Base-by-base conservation (phyloP, 2,797 vertebrate species). In the Pipistrellus pygmaeus region DNA sequence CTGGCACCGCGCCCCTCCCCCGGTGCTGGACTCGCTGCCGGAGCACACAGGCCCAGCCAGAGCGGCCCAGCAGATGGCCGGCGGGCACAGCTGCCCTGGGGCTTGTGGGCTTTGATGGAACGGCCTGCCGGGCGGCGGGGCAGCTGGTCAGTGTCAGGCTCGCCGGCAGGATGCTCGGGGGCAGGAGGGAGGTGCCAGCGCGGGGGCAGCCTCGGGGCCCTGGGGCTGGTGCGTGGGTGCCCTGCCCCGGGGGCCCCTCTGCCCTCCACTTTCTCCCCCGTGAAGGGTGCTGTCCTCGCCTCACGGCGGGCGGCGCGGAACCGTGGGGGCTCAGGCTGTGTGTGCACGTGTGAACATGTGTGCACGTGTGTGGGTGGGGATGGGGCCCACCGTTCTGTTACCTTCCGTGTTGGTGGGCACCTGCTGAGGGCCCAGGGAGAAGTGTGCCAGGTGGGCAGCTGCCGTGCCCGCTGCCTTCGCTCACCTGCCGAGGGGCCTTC, bases 71-170 rank as follows among this genome's bases (percentile, higher is more conserved):
- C 95, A 90, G 87, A 86, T 77, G 95, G 94, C 85, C 0, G 0
- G 80, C 13, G 6, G 41, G 75, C 9, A 3, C 35, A 23, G n/a
- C 38, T 85, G 94, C 85, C 88, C 76, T 3, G n/a, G 6, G n/a
- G 12, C 0, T 1, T 27, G 62, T 88, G 62, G 32, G 84, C 97
- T 91, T 91, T 97, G 98, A 98, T 98, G 95, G 92, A 97, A 95
- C 6, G 88, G 85, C 96, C 96, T 60, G 96, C 93, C 96, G 86
- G 1, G 97, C 21, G 2, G 13, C 0, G 3, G 83, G 97, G 95
- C 97, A 95, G 98, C 98, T 98, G 98, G 97, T 75, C 94, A 81
- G 76, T 23, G 91, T 97, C 97, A 90, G 35, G 90, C 95, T 91
- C 64, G 55, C 12, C 2, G 0, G 91, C 93, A 83, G 93, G 86